Conservation (phyloP, 2,888 invertebrate genomes). For the Sympetrum striolatum region DNA sequence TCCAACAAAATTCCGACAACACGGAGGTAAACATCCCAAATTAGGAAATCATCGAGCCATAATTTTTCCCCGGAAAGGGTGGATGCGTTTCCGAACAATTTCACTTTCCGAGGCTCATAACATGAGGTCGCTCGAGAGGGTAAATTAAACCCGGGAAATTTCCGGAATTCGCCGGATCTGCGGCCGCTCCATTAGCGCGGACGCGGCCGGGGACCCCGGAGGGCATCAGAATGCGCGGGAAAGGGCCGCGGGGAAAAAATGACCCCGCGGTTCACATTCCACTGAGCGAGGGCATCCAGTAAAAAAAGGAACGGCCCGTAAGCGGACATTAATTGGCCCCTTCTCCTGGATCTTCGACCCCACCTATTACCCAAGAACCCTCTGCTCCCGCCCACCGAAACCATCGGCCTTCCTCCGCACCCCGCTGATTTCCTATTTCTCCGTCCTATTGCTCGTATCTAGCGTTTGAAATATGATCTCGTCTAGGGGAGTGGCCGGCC, state of each 20-base stretch:
- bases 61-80: too few species aligned
- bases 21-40: too few species aligned
- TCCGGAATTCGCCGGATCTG: not conserved
- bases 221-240: not conserved
- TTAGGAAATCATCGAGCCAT: too few species aligned
- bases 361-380: not conserved
- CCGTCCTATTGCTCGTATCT: not conserved
- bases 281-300: not conserved
- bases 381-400: not conserved
- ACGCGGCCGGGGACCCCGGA: not conserved
- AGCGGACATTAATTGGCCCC: slow-evolving; percentile 3
- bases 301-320: not conserved
- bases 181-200: not conserved
- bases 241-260: not conserved
- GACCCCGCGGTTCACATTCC: slow-evolving; percentile 5
- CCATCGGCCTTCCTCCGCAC: too few species aligned
- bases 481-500: not conserved
- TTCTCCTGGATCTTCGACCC: not conserved
- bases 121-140: too few species aligned
- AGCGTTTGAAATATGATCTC: slow-evolving; percentile 31
- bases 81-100: too few species aligned
- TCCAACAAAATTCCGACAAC: too few species aligned
- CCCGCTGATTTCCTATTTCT: not conserved
- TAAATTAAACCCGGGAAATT: not conserved
- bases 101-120: too few species aligned